phyloP scores from a whole-genome alignment of 2,888 invertebrate species.

The Hydrotaea diabolus region DNA sequence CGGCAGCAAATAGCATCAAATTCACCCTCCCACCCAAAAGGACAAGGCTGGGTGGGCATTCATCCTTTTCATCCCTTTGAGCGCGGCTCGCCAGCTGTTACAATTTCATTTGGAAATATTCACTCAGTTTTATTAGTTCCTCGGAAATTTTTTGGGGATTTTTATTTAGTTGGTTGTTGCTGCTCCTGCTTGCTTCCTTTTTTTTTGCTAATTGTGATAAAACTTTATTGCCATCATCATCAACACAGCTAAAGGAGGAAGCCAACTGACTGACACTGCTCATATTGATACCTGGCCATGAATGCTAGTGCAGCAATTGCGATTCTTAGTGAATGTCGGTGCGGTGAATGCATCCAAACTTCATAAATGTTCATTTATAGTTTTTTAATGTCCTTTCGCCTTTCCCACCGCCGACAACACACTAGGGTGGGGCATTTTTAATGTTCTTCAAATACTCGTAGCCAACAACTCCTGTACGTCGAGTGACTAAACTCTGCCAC shows the following conservation, averaged over 20 bases:
- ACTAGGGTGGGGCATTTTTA: neutral
- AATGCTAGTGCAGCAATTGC: neutral
- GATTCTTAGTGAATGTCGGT: neutral
- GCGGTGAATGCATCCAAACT: constrained; percentile 8
- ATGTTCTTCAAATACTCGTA: neutral
- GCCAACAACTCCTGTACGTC: neutral
- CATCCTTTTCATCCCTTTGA: constrained; percentile 18
- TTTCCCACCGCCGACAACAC: neutral
- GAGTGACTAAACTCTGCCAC: neutral
- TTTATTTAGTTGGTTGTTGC: no score
- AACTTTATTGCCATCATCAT: constrained; percentile 50
- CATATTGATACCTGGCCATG: neutral
- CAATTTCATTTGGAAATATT: constrained; percentile 59
- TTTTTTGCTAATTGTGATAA: constrained; percentile 65
- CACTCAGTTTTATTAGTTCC: constrained; percentile 24
- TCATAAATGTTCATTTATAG: constrained; percentile 40
- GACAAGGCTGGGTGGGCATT: no score
- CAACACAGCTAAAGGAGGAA: neutral
- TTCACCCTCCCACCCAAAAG: constrained; percentile 13
- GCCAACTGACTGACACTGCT: neutral
- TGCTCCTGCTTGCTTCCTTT: no score
- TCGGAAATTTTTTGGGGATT: constrained; percentile 28
- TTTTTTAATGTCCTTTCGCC: constrained; percentile 30
- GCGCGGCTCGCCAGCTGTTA: constrained; percentile 59
- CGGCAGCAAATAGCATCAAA: constrained; percentile 5